These are phyloP conservation scores for Pinctada fucata DNA, from an alignment of 2,888 invertebrate species.

Conservation along the genomic window DNA sequence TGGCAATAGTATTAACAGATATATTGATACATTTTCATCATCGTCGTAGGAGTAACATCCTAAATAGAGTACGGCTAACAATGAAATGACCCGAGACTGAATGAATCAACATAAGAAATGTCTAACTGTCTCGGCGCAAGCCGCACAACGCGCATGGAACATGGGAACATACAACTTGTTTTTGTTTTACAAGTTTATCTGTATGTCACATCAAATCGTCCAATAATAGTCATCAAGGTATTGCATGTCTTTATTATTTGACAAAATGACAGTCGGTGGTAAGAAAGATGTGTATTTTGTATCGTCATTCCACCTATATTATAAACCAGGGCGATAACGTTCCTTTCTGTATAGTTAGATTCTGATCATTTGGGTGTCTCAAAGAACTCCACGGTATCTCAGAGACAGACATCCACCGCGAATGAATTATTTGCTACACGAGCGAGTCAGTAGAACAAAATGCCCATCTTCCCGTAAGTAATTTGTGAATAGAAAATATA, in stretches of 20 bases:
- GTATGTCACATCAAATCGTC: background rate
- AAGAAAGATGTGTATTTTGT: background rate
- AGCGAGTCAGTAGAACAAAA: background rate
- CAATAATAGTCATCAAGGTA: background rate
- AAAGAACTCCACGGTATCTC: background rate
- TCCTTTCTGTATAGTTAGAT: background rate
- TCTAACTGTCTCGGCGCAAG: background rate
- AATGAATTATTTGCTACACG: background rate
- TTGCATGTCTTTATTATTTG: background rate
- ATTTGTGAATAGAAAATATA: background rate
- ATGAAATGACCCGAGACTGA: background rate
- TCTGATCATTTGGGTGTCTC: background rate
- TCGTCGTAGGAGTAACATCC: background rate
- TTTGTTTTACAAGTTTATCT: conserved; percentile 2
- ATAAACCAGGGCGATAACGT: background rate
- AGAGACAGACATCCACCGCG: background rate
- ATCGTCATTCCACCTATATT: background rate
- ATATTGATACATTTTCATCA: background rate
- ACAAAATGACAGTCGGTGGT: background rate
- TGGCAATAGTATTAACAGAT: background rate
- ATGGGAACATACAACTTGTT: background rate
- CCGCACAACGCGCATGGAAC: background rate
- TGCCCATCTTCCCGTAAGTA: background rate
- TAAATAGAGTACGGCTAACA: background rate
- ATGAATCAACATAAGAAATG: background rate